Conservation (phyloP, 2,888 invertebrate species). For the Macaria notata region DNA sequence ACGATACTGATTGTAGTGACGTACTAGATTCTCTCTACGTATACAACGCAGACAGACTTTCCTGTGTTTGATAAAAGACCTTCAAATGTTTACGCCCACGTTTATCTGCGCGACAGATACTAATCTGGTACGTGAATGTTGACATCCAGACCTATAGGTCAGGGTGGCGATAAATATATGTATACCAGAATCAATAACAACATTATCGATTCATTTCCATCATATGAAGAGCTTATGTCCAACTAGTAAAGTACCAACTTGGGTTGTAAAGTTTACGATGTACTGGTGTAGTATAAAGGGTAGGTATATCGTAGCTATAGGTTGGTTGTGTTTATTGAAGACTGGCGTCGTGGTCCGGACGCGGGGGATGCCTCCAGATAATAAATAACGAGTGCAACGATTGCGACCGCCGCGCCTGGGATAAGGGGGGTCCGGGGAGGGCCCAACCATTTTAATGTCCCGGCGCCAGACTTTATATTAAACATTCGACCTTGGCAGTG, state of each 20-base stretch:
- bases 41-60: conserved; percentile 35
- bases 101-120: conserved; percentile 34
- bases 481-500: conserved; percentile 82
- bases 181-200: too few relatives aligned
- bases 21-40: conserved; percentile 17
- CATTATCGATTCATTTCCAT: too few relatives aligned
- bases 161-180: conserved; percentile 50
- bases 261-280: not conserved
- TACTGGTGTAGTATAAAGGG: conserved; percentile 10
- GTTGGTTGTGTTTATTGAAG: conserved; percentile 39
- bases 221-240: too few relatives aligned
- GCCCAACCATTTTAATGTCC: conserved; percentile 81
- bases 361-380: conserved; percentile 73
- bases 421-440: conserved; percentile 73
- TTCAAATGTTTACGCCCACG: conserved; percentile 44
- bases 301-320: conserved; percentile 1
- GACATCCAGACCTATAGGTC: conserved; percentile 59
- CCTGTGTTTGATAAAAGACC: conserved; percentile 44
- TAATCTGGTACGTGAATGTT: conserved; percentile 47
- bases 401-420: conserved; percentile 77
- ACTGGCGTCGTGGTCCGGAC: conserved; percentile 50
- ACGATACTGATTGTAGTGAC: conserved; percentile 39
- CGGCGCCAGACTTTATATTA: conserved; percentile 82
- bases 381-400: conserved; percentile 82
- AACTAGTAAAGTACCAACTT: not conserved